These are phyloP conservation scores for Eufriesea mexicana DNA, from an alignment of 1,140 invertebrate species.

Conservation along the genomic window DNA sequence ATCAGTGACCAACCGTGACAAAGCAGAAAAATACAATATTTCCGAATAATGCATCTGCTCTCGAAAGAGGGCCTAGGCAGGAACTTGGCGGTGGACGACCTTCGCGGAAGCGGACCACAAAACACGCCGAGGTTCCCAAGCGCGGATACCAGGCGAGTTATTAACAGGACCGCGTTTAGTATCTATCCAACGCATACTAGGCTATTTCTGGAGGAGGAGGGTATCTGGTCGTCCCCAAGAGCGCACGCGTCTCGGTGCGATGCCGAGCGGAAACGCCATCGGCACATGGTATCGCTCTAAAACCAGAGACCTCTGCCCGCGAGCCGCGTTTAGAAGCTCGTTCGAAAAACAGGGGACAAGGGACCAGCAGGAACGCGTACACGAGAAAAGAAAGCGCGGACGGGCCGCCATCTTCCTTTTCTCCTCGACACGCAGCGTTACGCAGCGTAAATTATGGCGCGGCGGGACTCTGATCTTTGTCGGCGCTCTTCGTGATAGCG, in stretches of 20 bases:
- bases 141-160: slow-evolving; percentile 49
- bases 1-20: too few species aligned
- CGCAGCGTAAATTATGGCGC: slow-evolving; percentile 16
- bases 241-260: not conserved
- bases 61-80: too few species aligned
- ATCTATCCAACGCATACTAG: slow-evolving; percentile 42
- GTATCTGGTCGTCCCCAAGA: slow-evolving; percentile 41
- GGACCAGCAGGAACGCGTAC: not conserved
- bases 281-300: slow-evolving; percentile 45
- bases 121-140: slow-evolving; percentile 8
- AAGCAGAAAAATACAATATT: too few species aligned
- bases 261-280: not conserved
- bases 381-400: not conserved
- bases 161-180: slow-evolving; percentile 51
- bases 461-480: slow-evolving; percentile 17
- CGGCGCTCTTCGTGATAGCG: not conserved
- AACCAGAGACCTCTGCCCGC: slow-evolving; percentile 39
- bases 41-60: too few species aligned
- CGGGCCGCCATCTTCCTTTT: not conserved
- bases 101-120: not conserved
- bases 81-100: too few species aligned
- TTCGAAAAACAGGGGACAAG: not conserved
- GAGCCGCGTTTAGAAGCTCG: slow-evolving; percentile 36
- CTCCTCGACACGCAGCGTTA: slow-evolving; percentile 1
- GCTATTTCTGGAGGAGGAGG: slow-evolving; percentile 60